Evolutionary conservation across 2,888 invertebrate genomes (phyloP), one percentile per base, ranked within the genome.

Genomic region (Catocala nupta): DNA sequence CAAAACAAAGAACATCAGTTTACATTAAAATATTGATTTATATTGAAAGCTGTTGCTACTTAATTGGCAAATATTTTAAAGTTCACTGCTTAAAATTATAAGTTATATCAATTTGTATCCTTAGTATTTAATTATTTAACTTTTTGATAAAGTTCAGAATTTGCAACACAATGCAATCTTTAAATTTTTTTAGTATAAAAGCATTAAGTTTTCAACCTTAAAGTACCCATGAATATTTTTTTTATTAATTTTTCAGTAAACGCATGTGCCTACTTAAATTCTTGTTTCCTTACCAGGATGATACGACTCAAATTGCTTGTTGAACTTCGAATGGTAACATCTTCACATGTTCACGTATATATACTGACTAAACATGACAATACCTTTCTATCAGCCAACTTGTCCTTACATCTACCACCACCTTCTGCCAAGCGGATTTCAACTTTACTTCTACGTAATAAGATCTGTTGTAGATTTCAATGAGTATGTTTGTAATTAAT

Each of bases 291-390:
- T 51, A 63, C 63, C 63, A n/a, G 63, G 70, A 71, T 68, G 73
- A 73, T 67, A 65, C 72, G 66, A 66, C 72, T 78, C 71, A 59
- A 71, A 75, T 71, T 69, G 70, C 70, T 72, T 65, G 58, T 69
- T 75, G 72, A 81, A 62, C 72, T 75, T 77, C 65, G 90, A 90
- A 88, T 91, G 90, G 75, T 85, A 69, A 81, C 76, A 75, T 80
- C 73, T 52, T 66, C 76, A 72, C 47, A 69, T 66, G 70, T 66
- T 61, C 83, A 81, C 76, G 80, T 89, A 90, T 91, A 88, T 91
- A 91, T 91, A 91, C 83, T 52, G 59, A 4, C 63, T 65, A 63
- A 81, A 78, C 79, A 80, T 74, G 68, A 86, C 87, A 86, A 86
- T 82, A 60, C 73, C 59, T 50, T 63, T 68, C 60, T 66, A 66